These are phyloP conservation scores for Zoroaster sp. DNA, from an alignment of 53 echinoderm and acorn worm species.

Conservation along the genomic window DNA sequence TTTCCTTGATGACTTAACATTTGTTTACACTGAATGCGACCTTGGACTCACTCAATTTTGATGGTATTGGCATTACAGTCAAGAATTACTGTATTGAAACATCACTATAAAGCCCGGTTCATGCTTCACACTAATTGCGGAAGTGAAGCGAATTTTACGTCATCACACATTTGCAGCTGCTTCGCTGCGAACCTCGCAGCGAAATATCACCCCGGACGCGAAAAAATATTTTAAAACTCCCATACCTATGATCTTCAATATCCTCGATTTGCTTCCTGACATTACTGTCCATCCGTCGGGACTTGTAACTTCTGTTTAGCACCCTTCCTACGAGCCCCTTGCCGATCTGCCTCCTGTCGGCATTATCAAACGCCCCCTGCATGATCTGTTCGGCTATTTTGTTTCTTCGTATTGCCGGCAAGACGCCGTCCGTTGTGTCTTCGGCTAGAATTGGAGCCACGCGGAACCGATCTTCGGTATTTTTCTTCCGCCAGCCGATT, in stretches of 20 bases:
- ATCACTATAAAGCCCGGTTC: no score
- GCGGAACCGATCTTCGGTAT: conserved; percentile 82
- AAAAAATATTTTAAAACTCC: no score
- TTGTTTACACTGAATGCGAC: no score
- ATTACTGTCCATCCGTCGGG: conserved; percentile 90
- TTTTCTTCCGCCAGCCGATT: conserved; percentile 91
- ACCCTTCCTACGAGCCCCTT: conserved; percentile 97
- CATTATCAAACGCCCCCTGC: conserved; percentile 83
- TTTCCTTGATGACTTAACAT: no score
- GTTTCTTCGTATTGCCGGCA: conserved; percentile 71
- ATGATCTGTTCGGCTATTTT: conserved; percentile 96
- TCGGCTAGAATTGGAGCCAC: conserved; percentile 70
- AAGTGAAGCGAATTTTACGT: no score
- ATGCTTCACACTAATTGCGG: no score
- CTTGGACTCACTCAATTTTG: no score
- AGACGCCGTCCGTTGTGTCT: conserved; percentile 43
- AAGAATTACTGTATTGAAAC: no score
- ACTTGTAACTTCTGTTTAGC: conserved; percentile 81
- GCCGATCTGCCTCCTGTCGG: conserved; percentile 88
- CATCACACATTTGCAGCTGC: no score
- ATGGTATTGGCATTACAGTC: no score
- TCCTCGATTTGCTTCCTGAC: conserved; percentile 94
- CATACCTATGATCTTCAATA: conserved; percentile 98
- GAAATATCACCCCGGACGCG: no score
- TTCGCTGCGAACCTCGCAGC: no score